These are phyloP conservation scores for Synaphobranchus kaupii DNA, from an alignment of 2,797 vertebrate genomes.

Conservation along the genomic window DNA sequence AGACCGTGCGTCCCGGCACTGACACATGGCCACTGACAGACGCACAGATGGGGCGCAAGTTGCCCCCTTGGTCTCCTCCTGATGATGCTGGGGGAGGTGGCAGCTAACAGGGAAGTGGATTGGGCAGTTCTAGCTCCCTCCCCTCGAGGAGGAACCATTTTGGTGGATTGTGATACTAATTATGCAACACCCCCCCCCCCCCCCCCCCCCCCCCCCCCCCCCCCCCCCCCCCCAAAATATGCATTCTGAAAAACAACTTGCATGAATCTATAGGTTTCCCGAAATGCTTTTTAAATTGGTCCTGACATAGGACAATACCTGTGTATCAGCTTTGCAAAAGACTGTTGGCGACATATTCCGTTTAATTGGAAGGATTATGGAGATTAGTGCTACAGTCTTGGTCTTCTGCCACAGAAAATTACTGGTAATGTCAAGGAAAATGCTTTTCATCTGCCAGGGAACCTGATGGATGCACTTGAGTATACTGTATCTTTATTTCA, in stretches of 20 bases:
- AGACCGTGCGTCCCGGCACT: constrained; percentile 62
- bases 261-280: background rate
- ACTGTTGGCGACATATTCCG: background rate
- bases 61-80: constrained; percentile 57
- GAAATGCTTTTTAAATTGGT: background rate
- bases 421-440: background rate
- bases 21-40: constrained; percentile 67
- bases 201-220: background rate
- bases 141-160: constrained; percentile 53
- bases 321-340: background rate
- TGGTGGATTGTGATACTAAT: background rate
- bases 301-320: background rate
- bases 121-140: constrained; percentile 28
- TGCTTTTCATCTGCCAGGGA: background rate
- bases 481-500: background rate
- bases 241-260: background rate
- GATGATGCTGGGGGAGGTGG: constrained; percentile 48
- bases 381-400: background rate
- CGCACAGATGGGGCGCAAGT: constrained; percentile 65
- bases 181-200: background rate
- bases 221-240: background rate
- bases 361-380: no score
- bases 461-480: background rate
- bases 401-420: background rate
- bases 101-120: background rate